These are phyloP conservation scores for Diceros bicornis DNA, from an alignment of 2,797 vertebrate species.

Conservation along the genomic window DNA sequence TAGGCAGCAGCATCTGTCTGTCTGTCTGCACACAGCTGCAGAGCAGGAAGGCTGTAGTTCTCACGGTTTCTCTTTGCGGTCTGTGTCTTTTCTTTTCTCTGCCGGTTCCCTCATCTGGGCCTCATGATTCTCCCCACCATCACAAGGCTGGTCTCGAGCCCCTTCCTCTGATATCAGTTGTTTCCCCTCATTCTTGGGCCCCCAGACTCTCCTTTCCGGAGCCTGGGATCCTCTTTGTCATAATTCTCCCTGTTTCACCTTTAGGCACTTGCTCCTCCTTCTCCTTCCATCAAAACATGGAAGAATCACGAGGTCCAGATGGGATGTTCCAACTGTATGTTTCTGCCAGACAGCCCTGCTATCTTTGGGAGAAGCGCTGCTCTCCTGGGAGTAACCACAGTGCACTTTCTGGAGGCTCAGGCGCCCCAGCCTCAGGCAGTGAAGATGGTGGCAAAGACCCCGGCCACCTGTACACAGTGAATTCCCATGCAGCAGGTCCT, in stretches of 20 bases:
- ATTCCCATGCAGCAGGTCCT: background rate
- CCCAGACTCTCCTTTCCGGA: background rate
- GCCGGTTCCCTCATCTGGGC: background rate
- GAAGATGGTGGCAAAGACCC: background rate
- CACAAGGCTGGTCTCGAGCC: background rate
- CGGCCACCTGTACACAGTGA: background rate
- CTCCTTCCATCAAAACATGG: conserved; percentile 14
- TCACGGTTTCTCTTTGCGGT: background rate
- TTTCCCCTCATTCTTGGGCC: background rate
- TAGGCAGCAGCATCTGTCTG: background rate
- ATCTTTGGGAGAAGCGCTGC: background rate
- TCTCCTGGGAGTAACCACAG: background rate
- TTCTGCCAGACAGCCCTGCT: background rate
- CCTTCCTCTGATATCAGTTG: background rate
- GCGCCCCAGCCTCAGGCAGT: background rate
- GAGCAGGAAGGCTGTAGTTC: background rate
- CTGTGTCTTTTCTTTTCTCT: background rate
- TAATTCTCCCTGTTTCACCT: background rate
- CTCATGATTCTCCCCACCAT: background rate
- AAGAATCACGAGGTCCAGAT: background rate
- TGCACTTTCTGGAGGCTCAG: background rate
- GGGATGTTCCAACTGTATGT: background rate
- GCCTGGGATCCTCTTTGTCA: background rate
- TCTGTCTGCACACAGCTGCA: background rate
- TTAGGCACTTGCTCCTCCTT: background rate